A percentile compares a stretch with the other conserved stretches of the same genome.
phyloP scores from a whole-genome alignment of 2,113 vertebrate species.

The Cranoglanis bouderius region DNA sequence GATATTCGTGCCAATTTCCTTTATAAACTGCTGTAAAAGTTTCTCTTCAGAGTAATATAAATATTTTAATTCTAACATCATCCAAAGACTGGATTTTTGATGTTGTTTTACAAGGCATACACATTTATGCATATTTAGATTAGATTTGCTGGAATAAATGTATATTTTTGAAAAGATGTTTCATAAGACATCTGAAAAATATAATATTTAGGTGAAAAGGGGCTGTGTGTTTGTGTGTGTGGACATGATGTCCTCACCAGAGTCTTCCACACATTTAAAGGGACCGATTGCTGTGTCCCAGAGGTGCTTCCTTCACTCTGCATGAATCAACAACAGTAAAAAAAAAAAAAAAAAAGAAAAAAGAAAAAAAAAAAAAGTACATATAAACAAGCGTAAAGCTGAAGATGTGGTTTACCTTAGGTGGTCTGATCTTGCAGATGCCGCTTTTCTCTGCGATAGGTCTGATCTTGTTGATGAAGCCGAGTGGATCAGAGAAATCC shows the following conservation, averaged over 20 bases:
- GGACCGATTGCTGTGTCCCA: neutral
- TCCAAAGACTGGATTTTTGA: neutral
- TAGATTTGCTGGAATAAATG: no score
- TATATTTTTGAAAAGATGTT: neutral
- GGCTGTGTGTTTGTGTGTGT: neutral
- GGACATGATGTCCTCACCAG: no score
- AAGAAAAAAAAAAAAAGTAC: no score
- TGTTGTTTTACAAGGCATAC: neutral
- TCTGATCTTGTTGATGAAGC: constrained; percentile 94
- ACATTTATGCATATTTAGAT: neutral
- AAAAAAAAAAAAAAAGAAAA: no score
- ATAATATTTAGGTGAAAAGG: neutral
- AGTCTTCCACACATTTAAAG: neutral
- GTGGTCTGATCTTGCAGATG: constrained; percentile 96
- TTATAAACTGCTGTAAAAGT: no score
- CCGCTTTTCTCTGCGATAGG: constrained; percentile 94
- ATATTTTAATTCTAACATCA: no score
- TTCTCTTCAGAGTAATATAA: neutral
- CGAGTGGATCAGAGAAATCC: constrained; percentile 90
- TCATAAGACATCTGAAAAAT: neutral
- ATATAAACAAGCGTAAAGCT: no score
- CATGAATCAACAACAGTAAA: no score
- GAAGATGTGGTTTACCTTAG: constrained; percentile 75
- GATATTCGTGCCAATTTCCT: no score
- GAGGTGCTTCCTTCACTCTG: neutral